These are phyloP conservation scores for Sacculina carcini DNA, from an alignment of 2,888 invertebrate species.

Conservation along the genomic window DNA sequence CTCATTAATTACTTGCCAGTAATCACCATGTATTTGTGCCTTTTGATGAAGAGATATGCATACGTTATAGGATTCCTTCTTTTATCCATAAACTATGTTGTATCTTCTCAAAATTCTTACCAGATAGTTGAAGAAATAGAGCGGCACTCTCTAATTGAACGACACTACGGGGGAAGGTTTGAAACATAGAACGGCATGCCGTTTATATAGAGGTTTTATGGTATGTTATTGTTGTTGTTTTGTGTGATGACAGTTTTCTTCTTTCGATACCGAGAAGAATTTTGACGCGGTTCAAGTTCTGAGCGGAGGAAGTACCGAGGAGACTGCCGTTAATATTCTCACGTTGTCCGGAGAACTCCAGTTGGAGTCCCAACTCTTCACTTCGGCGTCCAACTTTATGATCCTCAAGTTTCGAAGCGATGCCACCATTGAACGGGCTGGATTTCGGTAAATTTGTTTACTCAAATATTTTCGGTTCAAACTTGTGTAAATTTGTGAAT, in stretches of 20 bases:
- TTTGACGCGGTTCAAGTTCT: slow-evolving; percentile 89
- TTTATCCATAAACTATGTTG: too few species aligned
- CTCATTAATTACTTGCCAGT: too few species aligned
- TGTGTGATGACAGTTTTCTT: slow-evolving; percentile 42
- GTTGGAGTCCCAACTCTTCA: slow-evolving; percentile 51
- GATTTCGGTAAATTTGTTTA: slow-evolving; percentile 11
- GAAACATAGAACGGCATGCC: too few species aligned
- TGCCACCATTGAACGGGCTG: slow-evolving; percentile 28
- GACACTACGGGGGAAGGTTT: too few species aligned
- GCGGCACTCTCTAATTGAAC: too few species aligned
- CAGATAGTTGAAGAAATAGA: too few species aligned
- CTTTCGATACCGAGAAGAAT: slow-evolving; percentile 88
- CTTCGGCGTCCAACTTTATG: slow-evolving; percentile 92
- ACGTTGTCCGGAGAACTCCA: slow-evolving; percentile 68
- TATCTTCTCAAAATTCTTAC: too few species aligned
- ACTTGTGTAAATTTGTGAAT: too few species aligned
- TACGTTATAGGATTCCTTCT: neutral
- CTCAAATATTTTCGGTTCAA: neutral
- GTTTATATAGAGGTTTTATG: too few species aligned
- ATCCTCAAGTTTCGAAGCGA: slow-evolving; percentile 90
- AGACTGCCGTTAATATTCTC: slow-evolving; percentile 67
- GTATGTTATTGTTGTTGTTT: neutral
- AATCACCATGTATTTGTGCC: too few species aligned
- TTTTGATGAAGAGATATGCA: too few species aligned
- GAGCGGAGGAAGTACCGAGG: slow-evolving; percentile 81